Conservation (phyloP, 2,888 invertebrate species). For the Leptinotarsa rubiginosa region DNA sequence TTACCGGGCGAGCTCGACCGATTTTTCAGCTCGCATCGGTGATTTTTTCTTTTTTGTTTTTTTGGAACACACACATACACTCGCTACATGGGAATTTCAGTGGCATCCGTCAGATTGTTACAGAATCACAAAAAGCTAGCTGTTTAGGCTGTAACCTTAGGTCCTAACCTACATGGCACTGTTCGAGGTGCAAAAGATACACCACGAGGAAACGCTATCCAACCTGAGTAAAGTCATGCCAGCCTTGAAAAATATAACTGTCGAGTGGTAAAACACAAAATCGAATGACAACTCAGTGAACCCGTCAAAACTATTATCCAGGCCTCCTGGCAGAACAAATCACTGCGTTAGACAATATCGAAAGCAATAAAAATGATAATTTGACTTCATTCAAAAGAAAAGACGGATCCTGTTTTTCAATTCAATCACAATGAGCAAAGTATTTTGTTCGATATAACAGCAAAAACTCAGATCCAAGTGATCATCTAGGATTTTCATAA, state of each 20-base stretch:
- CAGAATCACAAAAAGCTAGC: conserved; percentile 56
- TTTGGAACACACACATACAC: conserved; percentile 43
- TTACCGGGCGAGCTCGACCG: conserved; percentile 56
- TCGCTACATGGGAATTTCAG: conserved; percentile 53
- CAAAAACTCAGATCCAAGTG: no score
- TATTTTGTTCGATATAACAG: no score
- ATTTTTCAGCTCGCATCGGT: conserved; percentile 38
- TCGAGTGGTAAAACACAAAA: background rate
- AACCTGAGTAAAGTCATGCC: conserved; percentile 61
- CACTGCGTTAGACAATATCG: no score
- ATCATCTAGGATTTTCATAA: no score
- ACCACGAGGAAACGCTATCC: conserved; percentile 62
- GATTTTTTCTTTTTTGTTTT: conserved; percentile 39
- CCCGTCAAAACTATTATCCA: no score
- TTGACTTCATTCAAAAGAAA: background rate
- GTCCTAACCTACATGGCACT: conserved; percentile 65
- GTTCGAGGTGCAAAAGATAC: conserved; percentile 50
- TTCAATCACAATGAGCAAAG: no score
- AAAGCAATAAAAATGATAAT: no score
- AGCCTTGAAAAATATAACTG: conserved; percentile 38
- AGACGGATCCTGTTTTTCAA: no score
- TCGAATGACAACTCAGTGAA: background rate
- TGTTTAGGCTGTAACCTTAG: conserved; percentile 63
- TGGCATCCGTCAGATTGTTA: conserved; percentile 54
- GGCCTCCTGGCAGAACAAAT: no score